phyloP scores from a whole-genome alignment of 2,113 vertebrate species.

The Lasiurus borealis region DNA sequence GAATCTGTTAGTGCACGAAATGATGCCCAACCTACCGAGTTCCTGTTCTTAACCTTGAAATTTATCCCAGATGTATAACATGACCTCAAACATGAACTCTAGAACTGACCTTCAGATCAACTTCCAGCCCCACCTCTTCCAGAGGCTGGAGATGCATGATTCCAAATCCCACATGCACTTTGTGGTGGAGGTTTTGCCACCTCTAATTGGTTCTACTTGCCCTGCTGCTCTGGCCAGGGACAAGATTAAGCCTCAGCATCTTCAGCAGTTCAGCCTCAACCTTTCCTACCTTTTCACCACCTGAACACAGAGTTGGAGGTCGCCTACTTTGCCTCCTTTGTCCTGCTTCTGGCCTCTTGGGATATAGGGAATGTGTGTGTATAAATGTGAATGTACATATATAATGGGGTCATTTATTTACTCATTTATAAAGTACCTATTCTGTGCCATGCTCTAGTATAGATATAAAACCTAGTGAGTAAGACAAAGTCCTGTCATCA shows the following conservation, averaged over 20 bases:
- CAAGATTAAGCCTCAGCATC: not conserved
- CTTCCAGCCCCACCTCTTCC: not conserved
- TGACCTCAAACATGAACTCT: not conserved
- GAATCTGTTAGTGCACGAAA: too few relatives aligned
- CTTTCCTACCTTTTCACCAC: not conserved
- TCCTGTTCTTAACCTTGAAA: not conserved
- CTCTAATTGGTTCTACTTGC: not conserved
- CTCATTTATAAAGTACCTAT: not conserved
- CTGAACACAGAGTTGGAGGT: not conserved
- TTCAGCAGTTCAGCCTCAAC: not conserved
- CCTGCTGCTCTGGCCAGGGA: not conserved
- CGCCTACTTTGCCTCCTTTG: not conserved
- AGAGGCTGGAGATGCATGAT: not conserved
- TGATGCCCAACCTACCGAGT: too few relatives aligned
- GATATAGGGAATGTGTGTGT: not conserved
- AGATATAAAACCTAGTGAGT: not conserved
- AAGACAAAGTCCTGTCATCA: not conserved
- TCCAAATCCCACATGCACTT: not conserved
- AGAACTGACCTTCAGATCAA: not conserved
- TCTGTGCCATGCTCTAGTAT: not conserved
- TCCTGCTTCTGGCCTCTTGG: not conserved
- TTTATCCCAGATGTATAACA: not conserved
- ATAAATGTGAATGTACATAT: not conserved
- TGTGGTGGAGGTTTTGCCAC: not conserved
- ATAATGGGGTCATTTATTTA: not conserved